Evolutionary conservation across 2,797 vertebrate genomes (phyloP), one percentile per base, ranked within the genome.

Genomic region (Notolepis coatsorum): DNA sequence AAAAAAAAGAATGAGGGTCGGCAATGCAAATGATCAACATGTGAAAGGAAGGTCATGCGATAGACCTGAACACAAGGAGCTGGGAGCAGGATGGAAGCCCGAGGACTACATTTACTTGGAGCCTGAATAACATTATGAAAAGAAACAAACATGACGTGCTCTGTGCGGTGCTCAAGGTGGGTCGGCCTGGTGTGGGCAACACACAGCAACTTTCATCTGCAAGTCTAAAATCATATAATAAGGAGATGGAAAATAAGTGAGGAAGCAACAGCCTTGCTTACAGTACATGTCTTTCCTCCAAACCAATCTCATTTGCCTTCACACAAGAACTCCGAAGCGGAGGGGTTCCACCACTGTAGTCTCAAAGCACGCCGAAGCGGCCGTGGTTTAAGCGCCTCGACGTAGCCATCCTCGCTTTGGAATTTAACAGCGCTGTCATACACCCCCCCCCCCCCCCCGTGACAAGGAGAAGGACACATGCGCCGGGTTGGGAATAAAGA

Each of bases 1-100:
- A 73, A 67, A 73, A 67, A 73, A 77, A 78, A 59, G 56, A 77
- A 55, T n/a, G 31, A 69, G 61, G 70, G 60, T 66, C 78, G 55
- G 62, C 80, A 89, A 92, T 89, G 87, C 82, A 88, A 91, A 90
- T 88, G 42, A 74, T 75, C 65, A 75, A 84, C 84, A 88, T 85
- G 85, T 81, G 82, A 85, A 62, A 80, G 77, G 88, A 82, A 90
- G 86, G 87, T 90, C 88, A 89, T 56, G 65, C 61, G 78, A 62
- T 37, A 72, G 82, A 84, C 77, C 73, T 79, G 68, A 69, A 86
- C 87, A 84, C 74, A 84, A 84, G 73, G 52, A 35, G 33, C 24
- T 68, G 21, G 56, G 61, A 77, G 70, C 81, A 80, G 84, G 83
- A 88, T 86, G 65, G 79, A 62, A 79, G 77, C 73, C 77, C 0